Conservation (phyloP, 2,113 vertebrate species). For the Cathartes aura region DNA sequence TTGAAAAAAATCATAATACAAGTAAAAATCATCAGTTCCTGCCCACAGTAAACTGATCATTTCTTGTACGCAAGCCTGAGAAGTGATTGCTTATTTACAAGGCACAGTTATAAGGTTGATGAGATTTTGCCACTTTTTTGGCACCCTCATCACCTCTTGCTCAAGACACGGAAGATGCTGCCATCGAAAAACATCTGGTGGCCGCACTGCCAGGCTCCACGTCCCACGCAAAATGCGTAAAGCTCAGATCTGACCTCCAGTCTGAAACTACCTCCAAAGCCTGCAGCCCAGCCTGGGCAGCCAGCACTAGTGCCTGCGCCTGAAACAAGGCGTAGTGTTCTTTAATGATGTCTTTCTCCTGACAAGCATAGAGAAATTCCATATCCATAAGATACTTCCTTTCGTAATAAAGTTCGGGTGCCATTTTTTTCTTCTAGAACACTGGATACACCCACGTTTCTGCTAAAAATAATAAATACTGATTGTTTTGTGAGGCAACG, state of each 20-base stretch:
- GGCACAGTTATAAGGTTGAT: accelerated
- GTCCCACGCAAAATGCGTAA: accelerated
- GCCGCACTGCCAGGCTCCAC: neutral
- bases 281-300: neutral
- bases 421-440: neutral
- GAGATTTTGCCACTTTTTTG: neutral
- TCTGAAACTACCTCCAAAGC: accelerated
- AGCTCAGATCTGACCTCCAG: accelerated
- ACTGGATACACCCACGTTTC: accelerated
- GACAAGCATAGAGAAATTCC: neutral
- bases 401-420: neutral
- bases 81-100: accelerated
- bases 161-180: neutral
- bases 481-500: neutral
- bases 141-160: neutral
- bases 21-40: neutral
- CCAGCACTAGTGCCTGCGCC: accelerated
- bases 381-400: neutral
- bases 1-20: accelerated
- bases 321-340: accelerated
- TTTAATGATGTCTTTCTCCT: neutral
- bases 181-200: neutral
- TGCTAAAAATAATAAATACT: neutral
- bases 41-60: accelerated
- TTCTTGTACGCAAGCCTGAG: neutral